Evolutionary conservation across 2,113 vertebrate genomes (phyloP), one percentile per base, ranked within the genome.

Genomic region (Hucho hucho): DNA sequence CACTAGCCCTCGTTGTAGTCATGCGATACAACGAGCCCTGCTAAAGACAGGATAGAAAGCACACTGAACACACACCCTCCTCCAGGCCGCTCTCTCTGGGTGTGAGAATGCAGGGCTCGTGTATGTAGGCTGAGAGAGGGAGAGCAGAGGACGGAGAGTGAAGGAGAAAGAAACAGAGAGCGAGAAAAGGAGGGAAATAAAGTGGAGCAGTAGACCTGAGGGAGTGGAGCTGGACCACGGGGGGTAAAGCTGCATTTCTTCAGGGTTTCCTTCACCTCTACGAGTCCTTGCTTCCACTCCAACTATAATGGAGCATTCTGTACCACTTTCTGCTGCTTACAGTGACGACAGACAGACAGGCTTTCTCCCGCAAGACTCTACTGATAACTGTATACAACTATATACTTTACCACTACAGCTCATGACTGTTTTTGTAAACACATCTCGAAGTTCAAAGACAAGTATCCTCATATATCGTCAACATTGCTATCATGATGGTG

Each of bases 191-290:
- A 18, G 37, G 37, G 37, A 43, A 43, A 43, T 9, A 43, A 43
- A 43, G 37, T 43, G 3, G 66, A 28, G 69, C 1, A 12, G 4
- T 11, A 43, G 37, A 43, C 18, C 29, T 14, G 29, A 29, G n/a
- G 81, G 69, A 69, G 67, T 75, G 29, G 25, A 0, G 49, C 12
- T 3, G 73, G 65, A 76, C 64, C 28, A 53, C 63, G 56, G 43
- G 79, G 37, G 9, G 37, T 32, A 63, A 47, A 75, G 67, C 67
- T 49, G 70, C 79, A 64, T 77, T 76, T 70, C 81, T 87, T 67
- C 58, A 75, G 77, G 80, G 75, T 79, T 79, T 73, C 78, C 76
- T 77, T 82, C 84, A 83, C 79, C 76, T 78, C 81, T 75, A 75
- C 59, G 69, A 71, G 68, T 70, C 77, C 72, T 72, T 78, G 79